phyloP scores from a whole-genome alignment of 2,888 invertebrate species.

The Seira ritae region DNA sequence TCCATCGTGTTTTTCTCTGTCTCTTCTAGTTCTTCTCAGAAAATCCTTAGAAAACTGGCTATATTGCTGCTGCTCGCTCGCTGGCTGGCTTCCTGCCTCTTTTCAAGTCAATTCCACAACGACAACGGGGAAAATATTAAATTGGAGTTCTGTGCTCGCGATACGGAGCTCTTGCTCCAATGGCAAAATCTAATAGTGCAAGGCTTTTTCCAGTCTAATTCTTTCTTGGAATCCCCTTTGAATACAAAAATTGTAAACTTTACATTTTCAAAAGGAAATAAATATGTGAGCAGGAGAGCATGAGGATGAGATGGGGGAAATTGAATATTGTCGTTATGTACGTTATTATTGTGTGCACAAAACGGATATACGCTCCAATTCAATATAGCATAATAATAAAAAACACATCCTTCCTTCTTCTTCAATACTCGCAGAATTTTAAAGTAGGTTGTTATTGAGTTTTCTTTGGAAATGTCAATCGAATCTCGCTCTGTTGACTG shows the following conservation, averaged over 20 bases:
- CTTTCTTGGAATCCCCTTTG: constrained; percentile 4
- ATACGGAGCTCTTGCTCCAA: not conserved
- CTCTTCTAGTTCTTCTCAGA: constrained; percentile 10
- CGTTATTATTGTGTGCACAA: too few relatives aligned
- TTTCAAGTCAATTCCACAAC: constrained; percentile 30
- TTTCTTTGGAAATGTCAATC: too few relatives aligned
- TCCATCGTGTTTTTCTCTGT: constrained; percentile 45
- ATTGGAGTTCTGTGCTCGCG: not conserved
- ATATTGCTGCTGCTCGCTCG: too few relatives aligned
- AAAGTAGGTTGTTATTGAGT: too few relatives aligned
- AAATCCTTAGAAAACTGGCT: constrained; percentile 25
- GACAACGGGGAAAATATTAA: not conserved
- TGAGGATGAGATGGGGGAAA: too few relatives aligned
- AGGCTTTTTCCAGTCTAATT: constrained; percentile 9
- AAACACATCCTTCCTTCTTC: too few relatives aligned
- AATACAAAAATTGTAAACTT: constrained; percentile 3
- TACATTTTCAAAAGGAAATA: not conserved
- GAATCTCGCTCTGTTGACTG: too few relatives aligned
- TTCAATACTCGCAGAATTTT: too few relatives aligned
- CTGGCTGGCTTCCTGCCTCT: not conserved
- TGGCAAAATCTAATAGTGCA: not conserved
- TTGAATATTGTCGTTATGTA: too few relatives aligned
- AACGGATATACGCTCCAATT: too few relatives aligned
- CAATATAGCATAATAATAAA: too few relatives aligned
- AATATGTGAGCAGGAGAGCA: not conserved